Base-by-base conservation (phyloP, 2,113 vertebrate species). In the Anoura caudifer region DNA sequence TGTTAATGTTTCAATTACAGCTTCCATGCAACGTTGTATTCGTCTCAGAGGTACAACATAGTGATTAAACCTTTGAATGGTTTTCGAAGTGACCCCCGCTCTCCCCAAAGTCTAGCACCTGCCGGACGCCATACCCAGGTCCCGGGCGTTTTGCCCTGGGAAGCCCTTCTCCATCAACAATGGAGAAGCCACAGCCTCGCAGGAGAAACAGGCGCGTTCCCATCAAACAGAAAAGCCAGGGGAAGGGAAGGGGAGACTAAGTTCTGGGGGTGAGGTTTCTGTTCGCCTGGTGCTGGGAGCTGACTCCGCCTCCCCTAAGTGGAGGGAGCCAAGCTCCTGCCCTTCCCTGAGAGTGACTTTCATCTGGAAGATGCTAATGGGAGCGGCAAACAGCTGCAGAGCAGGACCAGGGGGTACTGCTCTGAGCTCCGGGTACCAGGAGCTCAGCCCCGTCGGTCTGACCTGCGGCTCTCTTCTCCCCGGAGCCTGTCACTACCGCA, bases 401-500 rank as follows among this genome's bases (percentile, higher is more conserved):
- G 59, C 80, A 31, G 63, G 82, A 15, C 0, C 50, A 31, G 47
- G 87, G n/a, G n/a, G n/a, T n/a, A n/a, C n/a, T n/a, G n/a, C n/a
- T n/a, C n/a, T n/a, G n/a, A n/a, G n/a, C n/a, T n/a, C n/a, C n/a
- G n/a, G n/a, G n/a, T n/a, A n/a, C n/a, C 13, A 3, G 76, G 85
- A 96, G 95, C 36, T 97, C 85, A 72, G 89, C 95, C 92, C 63
- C 96, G 97, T 85, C 88, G 56, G 59, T 61, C 59, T 28, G 86
- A 94, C 79, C 47, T 5, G 67, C 94, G 97, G 97, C 92, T 10
- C 6, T 56, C 92, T 10, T 2, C 45, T 95, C 97, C 84, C 96
- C 93, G 94, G 93, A 24, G n/a, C 95, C 96, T 97, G 31, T 98
- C 98, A 98, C 98, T 98, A 97, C 98, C 96, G 92, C 97, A 90